phyloP scores from a whole-genome alignment of 1,140 invertebrate genomes.

The Pseudachorutes palmiensis region DNA sequence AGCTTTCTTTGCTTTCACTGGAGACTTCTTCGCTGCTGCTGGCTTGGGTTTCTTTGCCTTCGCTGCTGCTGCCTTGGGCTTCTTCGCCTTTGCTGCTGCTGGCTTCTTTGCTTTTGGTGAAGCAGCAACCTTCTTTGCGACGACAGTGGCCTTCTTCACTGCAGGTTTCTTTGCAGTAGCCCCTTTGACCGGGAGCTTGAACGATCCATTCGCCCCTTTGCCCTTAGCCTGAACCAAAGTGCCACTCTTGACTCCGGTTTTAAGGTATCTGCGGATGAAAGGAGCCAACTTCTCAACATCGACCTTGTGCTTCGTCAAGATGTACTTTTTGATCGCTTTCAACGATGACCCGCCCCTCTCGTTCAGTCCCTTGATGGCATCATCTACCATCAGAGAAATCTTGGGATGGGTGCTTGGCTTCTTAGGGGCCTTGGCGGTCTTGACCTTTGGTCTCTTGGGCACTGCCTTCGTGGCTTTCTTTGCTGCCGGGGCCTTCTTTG shows the following conservation, averaged over 20 bases:
- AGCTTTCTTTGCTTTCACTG: too few relatives aligned
- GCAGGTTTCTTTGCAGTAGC: conserved; percentile 34
- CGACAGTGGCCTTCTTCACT: neutral
- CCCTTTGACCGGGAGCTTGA: conserved; percentile 46
- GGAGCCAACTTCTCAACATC: conserved; percentile 52
- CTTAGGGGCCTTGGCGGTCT: neutral
- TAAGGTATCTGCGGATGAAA: conserved; percentile 56
- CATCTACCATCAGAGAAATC: conserved; percentile 41
- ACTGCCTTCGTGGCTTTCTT: conserved; percentile 8
- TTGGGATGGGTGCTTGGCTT: conserved; percentile 20
- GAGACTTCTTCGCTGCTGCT: conserved; percentile 34
- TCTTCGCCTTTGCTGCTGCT: neutral
- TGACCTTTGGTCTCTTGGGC: conserved; percentile 8
- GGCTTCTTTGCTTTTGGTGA: neutral
- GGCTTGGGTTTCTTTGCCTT: conserved; percentile 35
- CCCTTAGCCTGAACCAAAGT: conserved; percentile 53
- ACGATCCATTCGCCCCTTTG: conserved; percentile 54
- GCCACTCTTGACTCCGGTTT: conserved; percentile 49
- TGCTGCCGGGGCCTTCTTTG: neutral
- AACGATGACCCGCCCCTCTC: conserved; percentile 54
- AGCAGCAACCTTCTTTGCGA: neutral
- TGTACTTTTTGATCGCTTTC: conserved; percentile 58
- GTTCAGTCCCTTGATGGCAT: conserved; percentile 53
- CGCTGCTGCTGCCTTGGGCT: conserved; percentile 26
- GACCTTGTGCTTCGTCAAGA: conserved; percentile 50